These are phyloP conservation scores for Nysson spinosus DNA, from an alignment of 2,888 invertebrate species.

Conservation along the genomic window DNA sequence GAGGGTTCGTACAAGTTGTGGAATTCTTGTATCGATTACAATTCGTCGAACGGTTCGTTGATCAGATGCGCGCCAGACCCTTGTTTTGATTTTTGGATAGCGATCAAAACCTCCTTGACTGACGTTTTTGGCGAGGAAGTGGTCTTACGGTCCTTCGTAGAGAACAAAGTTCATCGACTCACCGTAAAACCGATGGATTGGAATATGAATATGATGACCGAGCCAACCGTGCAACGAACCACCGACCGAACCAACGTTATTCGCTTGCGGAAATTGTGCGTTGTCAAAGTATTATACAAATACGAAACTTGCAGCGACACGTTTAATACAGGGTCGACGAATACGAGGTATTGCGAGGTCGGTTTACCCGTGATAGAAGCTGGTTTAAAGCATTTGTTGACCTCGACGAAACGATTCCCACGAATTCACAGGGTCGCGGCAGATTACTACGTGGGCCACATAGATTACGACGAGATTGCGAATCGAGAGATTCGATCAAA, in stretches of 20 bases:
- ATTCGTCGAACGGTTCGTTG: slow-evolving; percentile 17
- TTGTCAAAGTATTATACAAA: slow-evolving; percentile 71
- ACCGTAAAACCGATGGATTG: slow-evolving; percentile 70
- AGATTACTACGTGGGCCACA: slow-evolving; percentile 68
- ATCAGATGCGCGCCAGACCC: slow-evolving; percentile 51
- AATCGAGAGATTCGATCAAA: not conserved
- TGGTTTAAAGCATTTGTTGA: slow-evolving; percentile 68
- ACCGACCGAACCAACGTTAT: slow-evolving; percentile 41
- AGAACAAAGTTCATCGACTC: slow-evolving; percentile 60
- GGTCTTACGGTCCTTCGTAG: slow-evolving; percentile 63
- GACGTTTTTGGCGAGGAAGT: slow-evolving; percentile 65
- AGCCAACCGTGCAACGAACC: slow-evolving; percentile 41
- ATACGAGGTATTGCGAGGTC: slow-evolving; percentile 65
- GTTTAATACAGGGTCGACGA: slow-evolving; percentile 47
- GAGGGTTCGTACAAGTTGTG: slow-evolving; percentile 67
- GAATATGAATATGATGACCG: slow-evolving; percentile 66
- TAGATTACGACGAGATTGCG: slow-evolving; percentile 44
- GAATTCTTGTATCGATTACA: slow-evolving; percentile 68
- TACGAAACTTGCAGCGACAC: slow-evolving; percentile 59
- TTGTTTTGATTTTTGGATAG: slow-evolving; percentile 67
- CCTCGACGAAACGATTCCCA: slow-evolving; percentile 69
- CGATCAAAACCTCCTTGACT: slow-evolving; percentile 62
- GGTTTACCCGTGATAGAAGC: slow-evolving; percentile 65
- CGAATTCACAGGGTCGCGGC: slow-evolving; percentile 64
- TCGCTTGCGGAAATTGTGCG: slow-evolving; percentile 53